Evolutionary conservation across 1,140 invertebrate species (phyloP).

Genomic region (Pemphigus obesinymphae): DNA sequence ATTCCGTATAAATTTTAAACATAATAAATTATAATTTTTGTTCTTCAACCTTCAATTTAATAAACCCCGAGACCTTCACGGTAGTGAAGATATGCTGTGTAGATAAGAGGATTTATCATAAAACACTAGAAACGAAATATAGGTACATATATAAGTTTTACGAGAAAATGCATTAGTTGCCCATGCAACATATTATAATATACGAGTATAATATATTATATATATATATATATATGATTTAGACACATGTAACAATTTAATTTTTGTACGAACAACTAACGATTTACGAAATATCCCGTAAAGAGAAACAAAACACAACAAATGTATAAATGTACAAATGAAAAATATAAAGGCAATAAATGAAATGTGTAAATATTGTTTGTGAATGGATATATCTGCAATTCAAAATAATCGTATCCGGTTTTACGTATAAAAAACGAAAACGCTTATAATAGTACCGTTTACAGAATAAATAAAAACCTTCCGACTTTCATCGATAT

Average conservation of each 20-base stretch:
- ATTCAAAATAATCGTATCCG: not conserved
- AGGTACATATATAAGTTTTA: too few species aligned
- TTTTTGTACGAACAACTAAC: too few species aligned
- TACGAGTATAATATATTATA: too few species aligned
- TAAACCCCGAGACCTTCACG: not conserved
- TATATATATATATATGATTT: too few species aligned
- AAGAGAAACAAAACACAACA: not conserved
- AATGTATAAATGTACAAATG: not conserved
- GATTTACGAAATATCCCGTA: too few species aligned
- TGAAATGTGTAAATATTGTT: not conserved
- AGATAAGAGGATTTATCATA: not conserved
- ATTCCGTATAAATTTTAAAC: not conserved
- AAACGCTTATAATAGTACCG: not conserved
- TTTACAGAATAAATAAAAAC: not conserved
- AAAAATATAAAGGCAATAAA: too few species aligned
- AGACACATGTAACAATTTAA: too few species aligned
- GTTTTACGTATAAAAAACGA: not conserved
- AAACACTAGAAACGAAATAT: too few species aligned
- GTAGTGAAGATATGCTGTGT: not conserved
- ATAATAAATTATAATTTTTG: conserved; percentile 1
- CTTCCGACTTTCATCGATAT: not conserved
- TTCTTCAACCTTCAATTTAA: conserved; percentile 17
- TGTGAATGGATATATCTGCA: too few species aligned
- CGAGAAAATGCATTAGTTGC: too few species aligned
- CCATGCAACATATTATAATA: too few species aligned